phyloP scores from a whole-genome alignment of 2,888 invertebrate species.

The Chouioia cunea region DNA sequence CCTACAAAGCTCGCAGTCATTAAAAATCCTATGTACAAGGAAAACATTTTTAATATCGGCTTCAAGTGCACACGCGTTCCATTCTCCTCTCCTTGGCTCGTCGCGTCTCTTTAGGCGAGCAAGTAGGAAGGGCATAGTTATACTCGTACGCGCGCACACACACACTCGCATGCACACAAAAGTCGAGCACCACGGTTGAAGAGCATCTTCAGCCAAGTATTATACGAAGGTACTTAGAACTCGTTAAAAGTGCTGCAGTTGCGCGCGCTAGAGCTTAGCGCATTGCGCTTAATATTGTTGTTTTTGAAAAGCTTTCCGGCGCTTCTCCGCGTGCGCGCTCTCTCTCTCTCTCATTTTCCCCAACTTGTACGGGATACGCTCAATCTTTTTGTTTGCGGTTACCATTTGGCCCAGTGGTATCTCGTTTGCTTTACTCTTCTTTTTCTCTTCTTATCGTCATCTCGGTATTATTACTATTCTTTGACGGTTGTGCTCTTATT shows the following conservation, averaged over 20 bases:
- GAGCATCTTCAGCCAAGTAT: too few species aligned
- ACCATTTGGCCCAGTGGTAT: too few species aligned
- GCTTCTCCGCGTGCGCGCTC: too few species aligned
- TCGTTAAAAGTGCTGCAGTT: conserved; percentile 34
- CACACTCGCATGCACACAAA: background rate
- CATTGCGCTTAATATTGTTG: conserved; percentile 5
- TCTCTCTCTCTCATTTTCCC: background rate
- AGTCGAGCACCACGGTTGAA: background rate
- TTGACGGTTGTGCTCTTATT: too few species aligned
- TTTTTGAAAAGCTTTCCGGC: conserved; percentile 4
- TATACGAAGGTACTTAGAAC: conserved; percentile 34
- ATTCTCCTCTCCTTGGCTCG: conserved; percentile 3
- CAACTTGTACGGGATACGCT: background rate
- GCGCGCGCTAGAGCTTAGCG: background rate
- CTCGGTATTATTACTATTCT: too few species aligned
- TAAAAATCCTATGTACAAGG: background rate
- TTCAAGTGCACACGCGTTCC: background rate
- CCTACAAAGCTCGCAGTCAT: background rate
- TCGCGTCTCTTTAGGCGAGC: conserved; percentile 38
- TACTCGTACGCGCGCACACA: background rate
- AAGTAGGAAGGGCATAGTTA: conserved; percentile 21
- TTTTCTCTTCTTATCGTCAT: too few species aligned
- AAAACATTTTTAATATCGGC: conserved; percentile 31
- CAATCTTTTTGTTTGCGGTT: too few species aligned
- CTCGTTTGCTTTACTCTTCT: too few species aligned